Evolutionary conservation across 2,888 invertebrate species (phyloP).

Genomic region (Megastigmus dorsalis): DNA sequence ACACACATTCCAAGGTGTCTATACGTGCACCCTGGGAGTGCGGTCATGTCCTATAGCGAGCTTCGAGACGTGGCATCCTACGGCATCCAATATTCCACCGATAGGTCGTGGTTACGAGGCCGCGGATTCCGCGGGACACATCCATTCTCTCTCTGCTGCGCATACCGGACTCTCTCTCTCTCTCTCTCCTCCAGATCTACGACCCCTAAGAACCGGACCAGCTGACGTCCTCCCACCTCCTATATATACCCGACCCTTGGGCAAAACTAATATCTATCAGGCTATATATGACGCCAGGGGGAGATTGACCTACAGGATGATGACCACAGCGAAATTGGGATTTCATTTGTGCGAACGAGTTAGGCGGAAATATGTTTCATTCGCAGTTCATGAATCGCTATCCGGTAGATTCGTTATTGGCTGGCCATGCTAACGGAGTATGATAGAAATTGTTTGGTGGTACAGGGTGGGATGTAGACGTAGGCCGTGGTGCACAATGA

Average conservation of each 20-base stretch:
- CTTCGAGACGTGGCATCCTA: conserved; percentile 68
- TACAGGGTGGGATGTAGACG: too few relatives aligned
- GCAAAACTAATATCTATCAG: conserved; percentile 26
- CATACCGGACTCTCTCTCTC: neutral
- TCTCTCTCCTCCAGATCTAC: neutral
- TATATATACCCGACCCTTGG: neutral
- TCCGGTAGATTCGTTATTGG: too few relatives aligned
- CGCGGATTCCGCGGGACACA: neutral
- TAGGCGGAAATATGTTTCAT: too few relatives aligned
- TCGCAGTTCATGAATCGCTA: too few relatives aligned
- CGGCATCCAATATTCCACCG: conserved; percentile 71
- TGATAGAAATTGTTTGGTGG: too few relatives aligned
- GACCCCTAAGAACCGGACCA: too few relatives aligned
- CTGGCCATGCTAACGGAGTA: too few relatives aligned
- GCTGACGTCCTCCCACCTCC: neutral
- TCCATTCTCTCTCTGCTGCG: neutral
- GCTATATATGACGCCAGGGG: too few relatives aligned
- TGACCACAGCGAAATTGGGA: too few relatives aligned
- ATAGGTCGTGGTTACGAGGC: conserved; percentile 71
- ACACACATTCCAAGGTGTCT: conserved; percentile 19
- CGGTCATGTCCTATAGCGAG: conserved; percentile 45
- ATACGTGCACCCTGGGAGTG: conserved; percentile 67
- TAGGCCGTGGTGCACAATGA: too few relatives aligned
- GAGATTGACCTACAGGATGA: too few relatives aligned
- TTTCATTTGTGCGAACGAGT: too few relatives aligned